Evolutionary conservation across 2,113 vertebrate genomes (phyloP), one percentile per base, ranked within the genome.

Genomic region (Scomber japonicus): DNA sequence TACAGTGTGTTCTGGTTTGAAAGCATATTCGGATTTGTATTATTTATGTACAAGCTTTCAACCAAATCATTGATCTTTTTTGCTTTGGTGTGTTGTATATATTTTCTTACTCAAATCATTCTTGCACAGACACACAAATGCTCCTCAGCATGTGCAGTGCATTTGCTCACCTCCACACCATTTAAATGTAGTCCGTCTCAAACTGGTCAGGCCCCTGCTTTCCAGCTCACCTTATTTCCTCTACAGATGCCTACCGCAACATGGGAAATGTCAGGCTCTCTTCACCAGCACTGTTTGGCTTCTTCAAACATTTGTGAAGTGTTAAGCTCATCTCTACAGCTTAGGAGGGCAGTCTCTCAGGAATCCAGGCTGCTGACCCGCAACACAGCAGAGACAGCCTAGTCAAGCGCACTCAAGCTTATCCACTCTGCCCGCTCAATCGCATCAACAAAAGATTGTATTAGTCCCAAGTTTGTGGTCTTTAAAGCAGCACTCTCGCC

Each of bases 251-350:
- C 80, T 78, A 87, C 78, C 62, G 75, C 24, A 27, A 81, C 89
- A 83, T 69, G 69, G 80, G 88, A 90, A 93, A 92, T 90, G 89
- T 91, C 89, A 91, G 82, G 64, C 80, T 82, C 56, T 85, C 80
- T 69, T 81, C 80, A 80, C 75, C 65, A 63, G 78, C 16, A 15
- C 87, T 86, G 82, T 89, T 90, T 87, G 87, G 81, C 89, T 93
- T 91, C 91, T 86, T 92, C 88, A 94, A 91, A 93, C 88, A 90
- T 92, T 91, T 93, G 88, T 93, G 78, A 90, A 91, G 85, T 91
- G 87, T 92, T 94, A 89, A 91, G 87, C 88, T 90, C 88, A 88
- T 93, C 91, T 84, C 88, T 59, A 40, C 75, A 89, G 89, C 88
- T 93, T 91, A 91, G 85, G 83, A 75, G 87, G 81, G 65, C 88